Conservation (phyloP, 2,113 vertebrate genomes). For the Micronisus gabar region DNA sequence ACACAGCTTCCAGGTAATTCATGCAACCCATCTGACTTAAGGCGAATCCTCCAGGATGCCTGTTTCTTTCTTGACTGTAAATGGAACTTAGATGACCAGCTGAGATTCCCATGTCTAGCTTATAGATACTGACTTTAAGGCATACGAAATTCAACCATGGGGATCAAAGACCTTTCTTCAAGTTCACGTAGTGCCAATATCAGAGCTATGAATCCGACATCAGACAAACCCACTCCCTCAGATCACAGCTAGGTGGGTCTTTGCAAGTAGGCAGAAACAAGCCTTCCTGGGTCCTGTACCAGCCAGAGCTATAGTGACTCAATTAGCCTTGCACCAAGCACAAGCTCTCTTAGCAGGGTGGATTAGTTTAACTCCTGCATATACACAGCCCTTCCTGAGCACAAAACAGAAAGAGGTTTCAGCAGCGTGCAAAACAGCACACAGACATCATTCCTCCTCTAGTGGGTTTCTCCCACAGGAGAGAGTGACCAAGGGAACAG, state of each 20-base stretch:
- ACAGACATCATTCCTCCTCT: background rate
- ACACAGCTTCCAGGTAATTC: background rate
- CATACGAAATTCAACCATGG: background rate
- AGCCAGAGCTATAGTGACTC: background rate
- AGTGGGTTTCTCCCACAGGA: background rate
- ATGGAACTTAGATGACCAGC: background rate
- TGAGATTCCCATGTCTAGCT: background rate
- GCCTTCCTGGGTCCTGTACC: background rate
- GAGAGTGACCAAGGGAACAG: background rate
- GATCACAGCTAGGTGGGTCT: background rate
- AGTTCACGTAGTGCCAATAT: background rate
- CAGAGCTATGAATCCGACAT: background rate
- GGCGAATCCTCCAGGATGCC: background rate
- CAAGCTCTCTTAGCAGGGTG: background rate
- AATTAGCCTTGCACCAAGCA: background rate
- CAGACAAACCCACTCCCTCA: background rate
- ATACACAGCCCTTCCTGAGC: background rate
- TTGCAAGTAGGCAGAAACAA: background rate
- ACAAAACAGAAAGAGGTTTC: background rate
- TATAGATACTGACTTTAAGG: background rate
- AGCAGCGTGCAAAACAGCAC: background rate
- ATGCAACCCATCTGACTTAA: background rate
- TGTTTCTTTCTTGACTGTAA: background rate
- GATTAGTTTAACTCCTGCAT: background rate
- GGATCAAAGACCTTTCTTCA: background rate